Evolutionary conservation across 2,888 invertebrate genomes (phyloP), one percentile per base, ranked within the genome.

Genomic region (Elmis aenea): DNA sequence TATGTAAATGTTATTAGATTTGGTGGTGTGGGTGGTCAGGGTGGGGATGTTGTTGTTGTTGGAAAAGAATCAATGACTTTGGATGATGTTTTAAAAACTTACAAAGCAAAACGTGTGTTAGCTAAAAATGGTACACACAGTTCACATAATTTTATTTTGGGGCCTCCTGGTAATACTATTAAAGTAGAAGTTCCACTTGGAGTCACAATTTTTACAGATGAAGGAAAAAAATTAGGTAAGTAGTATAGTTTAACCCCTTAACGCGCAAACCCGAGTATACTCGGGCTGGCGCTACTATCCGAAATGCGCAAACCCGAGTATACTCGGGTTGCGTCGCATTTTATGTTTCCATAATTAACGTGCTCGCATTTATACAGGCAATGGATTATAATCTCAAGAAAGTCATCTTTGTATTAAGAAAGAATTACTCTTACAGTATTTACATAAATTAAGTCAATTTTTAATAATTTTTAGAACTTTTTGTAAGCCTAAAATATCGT

Each of bases 11-110:
- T 32, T 26, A 6, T 13, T 2, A 84, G 83, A 57, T 90, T 79
- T 66, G 94, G 94, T 2, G 96, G 90, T 0, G 67, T 86, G 6
- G 96, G 96, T 5, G 96, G 96, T 0, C 81, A 83, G 63, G 96
- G 96, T 22, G 96, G 96, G 2, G 79, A 85, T 66, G 81, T 97
- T 2, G 79, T 79, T 54, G 74, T 88, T 9, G 66, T 77, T 16
- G 83, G 83, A 0, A 78, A 76, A 52, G 80, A 85, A 57, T 70
- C 70, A 12, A 54, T 77, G 0, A 74, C 73, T 23, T 65, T 86
- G 1, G 70, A 70, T 16, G 69, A 64, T 26, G 70, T 85, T 3
- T 66, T 69, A 0, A 63, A 61, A 31, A 68, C 66, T 37, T 71
- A 74, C 56, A 76, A 76, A 25, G 67, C 66, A 0, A 79, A 79